Percentiles rank a stretch among this genome's conserved stretches.
phyloP scores from a whole-genome alignment of 1,140 invertebrate species.

The Venustaconcha ellipsiformis region DNA sequence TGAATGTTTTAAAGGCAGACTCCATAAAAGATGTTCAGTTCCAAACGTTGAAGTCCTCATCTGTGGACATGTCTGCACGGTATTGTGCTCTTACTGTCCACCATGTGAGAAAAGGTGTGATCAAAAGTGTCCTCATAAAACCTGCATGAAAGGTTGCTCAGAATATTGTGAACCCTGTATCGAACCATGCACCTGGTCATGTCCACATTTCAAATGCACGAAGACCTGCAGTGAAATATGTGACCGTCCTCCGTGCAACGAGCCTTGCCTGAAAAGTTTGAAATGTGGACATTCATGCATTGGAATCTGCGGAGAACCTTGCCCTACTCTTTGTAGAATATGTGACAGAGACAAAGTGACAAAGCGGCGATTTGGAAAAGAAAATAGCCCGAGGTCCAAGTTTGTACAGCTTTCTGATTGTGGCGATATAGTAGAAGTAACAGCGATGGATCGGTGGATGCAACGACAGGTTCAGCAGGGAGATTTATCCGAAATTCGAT shows the following conservation, averaged over 20 bases:
- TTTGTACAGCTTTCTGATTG: too few species aligned
- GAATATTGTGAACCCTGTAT: conserved; percentile 73
- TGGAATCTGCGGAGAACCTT: conserved; percentile 74
- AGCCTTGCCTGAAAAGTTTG: conserved; percentile 43
- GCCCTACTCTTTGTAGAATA: conserved; percentile 1
- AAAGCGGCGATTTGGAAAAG: too few species aligned
- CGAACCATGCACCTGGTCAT: conserved; percentile 67
- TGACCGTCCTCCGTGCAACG: conserved; percentile 70
- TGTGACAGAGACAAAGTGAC: too few species aligned
- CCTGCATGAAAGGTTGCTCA: conserved; percentile 74
- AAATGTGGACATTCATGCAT: conserved; percentile 76
- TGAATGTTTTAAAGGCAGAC: conserved; percentile 73
- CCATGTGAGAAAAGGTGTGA: conserved; percentile 74
- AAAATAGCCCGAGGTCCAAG: too few species aligned
- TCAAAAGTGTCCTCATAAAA: conserved; percentile 71
- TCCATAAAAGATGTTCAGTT: conserved; percentile 70
- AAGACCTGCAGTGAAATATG: conserved; percentile 74
- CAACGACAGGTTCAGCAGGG: too few species aligned
- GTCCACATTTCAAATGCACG: conserved; percentile 73
- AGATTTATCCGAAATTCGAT: conserved; percentile 60
- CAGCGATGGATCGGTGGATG: too few species aligned
- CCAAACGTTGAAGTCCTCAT: conserved; percentile 50
- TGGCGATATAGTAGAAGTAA: too few species aligned
- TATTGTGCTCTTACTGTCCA: conserved; percentile 67
- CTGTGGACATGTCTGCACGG: conserved; percentile 61